Evolutionary conservation across 2,888 invertebrate genomes (phyloP), one percentile per base, ranked within the genome.

Genomic region (Acholoe squamosa): DNA sequence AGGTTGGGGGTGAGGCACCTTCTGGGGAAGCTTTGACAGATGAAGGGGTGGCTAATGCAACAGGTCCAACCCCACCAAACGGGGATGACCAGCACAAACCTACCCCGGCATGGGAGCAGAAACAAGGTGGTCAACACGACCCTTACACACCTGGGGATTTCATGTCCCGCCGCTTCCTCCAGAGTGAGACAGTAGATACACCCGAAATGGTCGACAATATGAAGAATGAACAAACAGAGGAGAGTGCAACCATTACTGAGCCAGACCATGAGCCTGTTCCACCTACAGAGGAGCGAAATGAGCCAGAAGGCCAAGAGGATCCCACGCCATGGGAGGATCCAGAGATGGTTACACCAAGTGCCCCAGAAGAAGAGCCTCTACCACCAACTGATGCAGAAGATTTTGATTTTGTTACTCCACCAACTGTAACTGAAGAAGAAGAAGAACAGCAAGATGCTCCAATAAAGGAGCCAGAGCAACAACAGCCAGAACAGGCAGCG

Each of bases 141-240:
- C 84, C 84, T 25, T 84, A 84, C 84, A 19, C 34, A 3, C 51
- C 84, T 1, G 51, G 43, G 5, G 84, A 84, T 0, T 84, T 84
- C 43, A 28, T 34, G 10, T 84, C 84, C 0, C 28, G 84, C 33
- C 84, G 84, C 28, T 22, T 51, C 43, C 84, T 84, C 12, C 84
- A 84, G 84, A 84, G 84, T 19, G 51, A 51, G 19, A 84, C 43
- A 10, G 51, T 84, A 0, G 84, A 84, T 25, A 51, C n/a, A 31
- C 43, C 84, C 33, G 51, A 51, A 43, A 51, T 51, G 84, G 7
- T 16, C 43, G 43, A 34, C 19, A 84, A 84, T 43, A 34, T 71
- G 71, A 71, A 71, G 71, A 71, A 71, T 31, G 71, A 71, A 16
- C 71, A 84, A 43, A 10, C 7, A 3, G 84, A 84, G 84, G 84